These are phyloP conservation scores for Ophion slaviceki DNA, from an alignment of 2,888 invertebrate genomes.

Conservation along the genomic window DNA sequence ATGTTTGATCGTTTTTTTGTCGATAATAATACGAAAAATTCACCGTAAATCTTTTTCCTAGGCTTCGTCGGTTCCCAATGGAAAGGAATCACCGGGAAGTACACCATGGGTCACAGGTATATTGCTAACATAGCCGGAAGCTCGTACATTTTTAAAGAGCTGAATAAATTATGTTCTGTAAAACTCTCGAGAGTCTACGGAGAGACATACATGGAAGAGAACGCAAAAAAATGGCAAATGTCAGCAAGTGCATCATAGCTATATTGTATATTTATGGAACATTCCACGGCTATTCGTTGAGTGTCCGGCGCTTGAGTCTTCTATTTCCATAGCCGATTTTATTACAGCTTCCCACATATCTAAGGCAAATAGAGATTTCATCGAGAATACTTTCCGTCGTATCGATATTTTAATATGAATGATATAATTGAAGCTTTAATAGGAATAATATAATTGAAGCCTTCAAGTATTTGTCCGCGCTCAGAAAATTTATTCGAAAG, in stretches of 20 bases:
- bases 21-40: not conserved
- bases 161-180: constrained; percentile 68
- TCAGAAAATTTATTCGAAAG: too few species aligned
- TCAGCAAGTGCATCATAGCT: constrained; percentile 38
- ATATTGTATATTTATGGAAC: constrained; percentile 30
- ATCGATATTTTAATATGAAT: not conserved
- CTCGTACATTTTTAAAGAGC: constrained; percentile 62
- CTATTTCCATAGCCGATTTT: not conserved
- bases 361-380: not conserved
- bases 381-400: not conserved
- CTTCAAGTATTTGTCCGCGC: not conserved
- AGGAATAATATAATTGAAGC: not conserved
- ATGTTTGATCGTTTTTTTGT: not conserved
- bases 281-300: constrained; percentile 8
- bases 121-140: constrained; percentile 77
- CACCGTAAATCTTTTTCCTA: constrained; percentile 65
- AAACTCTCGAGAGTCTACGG: constrained; percentile 40
- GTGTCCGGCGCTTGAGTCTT: not conserved
- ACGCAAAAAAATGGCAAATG: constrained; percentile 32
- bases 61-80: constrained; percentile 77
- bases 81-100: constrained; percentile 78
- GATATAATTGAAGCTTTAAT: not conserved
- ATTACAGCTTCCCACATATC: not conserved
- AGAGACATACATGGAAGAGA: constrained; percentile 45
- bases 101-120: constrained; percentile 79